These are phyloP conservation scores for Lasioglossum zephyrum DNA, from an alignment of 2,888 invertebrate species.

Conservation along the genomic window DNA sequence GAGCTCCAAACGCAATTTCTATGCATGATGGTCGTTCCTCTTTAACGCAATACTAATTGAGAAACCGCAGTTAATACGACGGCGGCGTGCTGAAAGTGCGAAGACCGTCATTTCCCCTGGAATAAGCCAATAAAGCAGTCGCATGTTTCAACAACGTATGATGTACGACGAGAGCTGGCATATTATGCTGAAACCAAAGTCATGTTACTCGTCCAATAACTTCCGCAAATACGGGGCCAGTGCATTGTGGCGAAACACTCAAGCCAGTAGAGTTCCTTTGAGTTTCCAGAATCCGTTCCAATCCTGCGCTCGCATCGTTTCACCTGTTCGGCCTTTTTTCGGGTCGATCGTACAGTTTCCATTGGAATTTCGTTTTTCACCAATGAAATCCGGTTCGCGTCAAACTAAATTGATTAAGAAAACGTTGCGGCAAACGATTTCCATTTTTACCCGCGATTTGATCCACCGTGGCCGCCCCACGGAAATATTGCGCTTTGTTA, in stretches of 20 bases:
- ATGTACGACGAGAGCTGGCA: not conserved
- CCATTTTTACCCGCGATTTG: not conserved
- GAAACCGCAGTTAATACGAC: not conserved
- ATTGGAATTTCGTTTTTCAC: not conserved
- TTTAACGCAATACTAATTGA: not conserved
- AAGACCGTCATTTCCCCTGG: not conserved
- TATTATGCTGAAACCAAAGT: conserved; percentile 13
- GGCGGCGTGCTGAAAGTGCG: not conserved
- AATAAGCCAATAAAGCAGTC: not conserved
- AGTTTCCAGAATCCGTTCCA: not conserved
- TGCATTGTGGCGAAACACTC: conserved; percentile 10
- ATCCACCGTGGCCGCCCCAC: not conserved
- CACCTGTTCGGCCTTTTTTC: not conserved
- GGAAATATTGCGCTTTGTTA: not conserved
- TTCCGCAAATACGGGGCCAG: conserved; percentile 9
- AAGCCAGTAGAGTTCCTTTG: not conserved
- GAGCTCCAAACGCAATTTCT: not conserved
- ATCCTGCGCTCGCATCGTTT: not conserved
- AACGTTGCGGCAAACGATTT: not conserved
- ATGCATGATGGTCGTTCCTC: not conserved
- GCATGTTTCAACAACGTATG: not conserved
- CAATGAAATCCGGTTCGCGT: not conserved
- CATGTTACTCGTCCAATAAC: conserved; percentile 16
- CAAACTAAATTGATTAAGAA: not conserved
- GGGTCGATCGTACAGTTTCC: not conserved